Conservation (phyloP, 1,140 invertebrate species). For the Thrips palmi region DNA sequence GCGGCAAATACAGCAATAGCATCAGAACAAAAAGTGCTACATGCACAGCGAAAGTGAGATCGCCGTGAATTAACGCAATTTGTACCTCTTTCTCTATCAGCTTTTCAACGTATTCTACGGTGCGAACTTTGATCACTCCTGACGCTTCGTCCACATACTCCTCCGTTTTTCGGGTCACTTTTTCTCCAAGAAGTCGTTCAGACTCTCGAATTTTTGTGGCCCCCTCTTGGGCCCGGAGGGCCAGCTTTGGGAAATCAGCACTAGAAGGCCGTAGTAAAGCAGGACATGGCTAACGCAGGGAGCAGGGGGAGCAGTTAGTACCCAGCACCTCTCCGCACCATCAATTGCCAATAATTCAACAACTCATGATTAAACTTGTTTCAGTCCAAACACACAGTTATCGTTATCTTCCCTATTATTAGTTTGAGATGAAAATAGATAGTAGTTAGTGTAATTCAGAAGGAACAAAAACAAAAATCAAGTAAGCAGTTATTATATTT, state of each 20-base stretch:
- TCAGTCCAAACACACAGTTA: too few species aligned
- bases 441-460: too few species aligned
- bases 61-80: slow-evolving; percentile 13
- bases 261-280: slow-evolving; percentile 36
- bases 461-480: too few species aligned
- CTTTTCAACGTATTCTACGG: slow-evolving; percentile 84
- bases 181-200: slow-evolving; percentile 75
- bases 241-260: slow-evolving; percentile 58
- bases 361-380: too few species aligned
- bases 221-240: slow-evolving; percentile 61
- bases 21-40: neutral
- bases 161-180: slow-evolving; percentile 66
- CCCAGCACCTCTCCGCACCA: too few species aligned
- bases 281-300: too few species aligned
- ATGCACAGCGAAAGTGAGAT: neutral
- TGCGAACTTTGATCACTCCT: slow-evolving; percentile 67
- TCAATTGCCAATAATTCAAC: too few species aligned
- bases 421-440: too few species aligned
- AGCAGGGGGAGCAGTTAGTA: too few species aligned
- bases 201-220: slow-evolving; percentile 65
- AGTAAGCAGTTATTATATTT: too few species aligned
- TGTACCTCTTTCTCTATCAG: slow-evolving; percentile 89
- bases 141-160: slow-evolving; percentile 71
- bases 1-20: neutral
- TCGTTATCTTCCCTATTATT: too few species aligned